phyloP scores from a whole-genome alignment of 2,888 invertebrate genomes.

The Sepioteuthis lessoniana region DNA sequence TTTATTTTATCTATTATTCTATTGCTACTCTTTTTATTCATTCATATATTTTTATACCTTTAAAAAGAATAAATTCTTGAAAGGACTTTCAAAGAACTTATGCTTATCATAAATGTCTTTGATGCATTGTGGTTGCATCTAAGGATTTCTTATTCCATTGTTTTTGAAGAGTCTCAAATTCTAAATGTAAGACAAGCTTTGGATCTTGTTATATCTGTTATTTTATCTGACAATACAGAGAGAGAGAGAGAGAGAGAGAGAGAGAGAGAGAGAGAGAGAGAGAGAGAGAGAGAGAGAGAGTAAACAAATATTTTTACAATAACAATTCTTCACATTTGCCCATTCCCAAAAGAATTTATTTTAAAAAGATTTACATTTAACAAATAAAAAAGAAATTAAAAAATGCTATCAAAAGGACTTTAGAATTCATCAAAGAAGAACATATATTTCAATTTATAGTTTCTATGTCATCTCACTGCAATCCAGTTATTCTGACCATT shows the following conservation, averaged over 20 bases:
- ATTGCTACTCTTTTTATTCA: background rate
- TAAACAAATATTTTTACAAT: background rate
- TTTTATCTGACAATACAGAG: too few relatives aligned
- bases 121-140: background rate
- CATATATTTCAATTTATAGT: background rate
- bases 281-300: too few relatives aligned
- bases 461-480: background rate
- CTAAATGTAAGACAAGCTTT: background rate
- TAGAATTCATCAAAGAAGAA: background rate
- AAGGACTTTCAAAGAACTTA: background rate
- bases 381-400: background rate
- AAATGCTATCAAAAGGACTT: background rate
- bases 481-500: too few relatives aligned
- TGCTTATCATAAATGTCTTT: background rate
- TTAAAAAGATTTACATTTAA: background rate
- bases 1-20: background rate
- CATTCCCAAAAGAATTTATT: background rate
- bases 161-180: constrained; percentile 10
- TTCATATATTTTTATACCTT: background rate
- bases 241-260: background rate
- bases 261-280: background rate
- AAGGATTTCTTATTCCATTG: background rate
- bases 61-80: background rate
- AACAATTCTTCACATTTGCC: background rate
- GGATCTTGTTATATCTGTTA: background rate